Conservation (phyloP, 2,113 vertebrate genomes). For the Saimiri boliviensis region DNA sequence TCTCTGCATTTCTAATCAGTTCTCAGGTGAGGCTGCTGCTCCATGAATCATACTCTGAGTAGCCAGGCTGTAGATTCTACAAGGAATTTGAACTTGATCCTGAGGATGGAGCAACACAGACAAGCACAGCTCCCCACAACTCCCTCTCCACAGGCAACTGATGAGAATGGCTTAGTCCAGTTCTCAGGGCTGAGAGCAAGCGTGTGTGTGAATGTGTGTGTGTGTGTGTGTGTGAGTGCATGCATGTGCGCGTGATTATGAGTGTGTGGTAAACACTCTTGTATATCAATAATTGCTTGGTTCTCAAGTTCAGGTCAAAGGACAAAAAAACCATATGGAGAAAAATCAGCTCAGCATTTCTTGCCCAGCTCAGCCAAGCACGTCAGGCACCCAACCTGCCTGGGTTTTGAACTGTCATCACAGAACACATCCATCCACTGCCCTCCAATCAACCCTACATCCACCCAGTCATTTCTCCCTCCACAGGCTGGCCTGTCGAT, state of each 20-base stretch:
- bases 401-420: not conserved
- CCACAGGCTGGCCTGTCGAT: not conserved
- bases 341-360: conserved; percentile 37
- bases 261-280: not conserved
- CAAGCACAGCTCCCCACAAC: not conserved
- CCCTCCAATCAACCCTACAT: not conserved
- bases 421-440: not conserved
- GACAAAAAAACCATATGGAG: conserved; percentile 3
- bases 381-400: not conserved
- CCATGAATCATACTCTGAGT: not conserved
- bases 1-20: not conserved
- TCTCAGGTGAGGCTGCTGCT: not conserved
- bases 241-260: too few relatives aligned
- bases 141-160: not conserved
- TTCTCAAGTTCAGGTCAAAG: conserved; percentile 44
- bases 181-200: not conserved
- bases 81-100: not conserved
- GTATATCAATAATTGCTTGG: not conserved
- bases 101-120: not conserved
- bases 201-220: not conserved
- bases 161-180: not conserved
- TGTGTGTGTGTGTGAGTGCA: too few relatives aligned
- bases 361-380: not conserved
- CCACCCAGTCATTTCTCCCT: not conserved
- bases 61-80: not conserved